These are phyloP conservation scores for Nasonia vitripennis DNA, from an alignment of 1,140 invertebrate species.

Conservation along the genomic window DNA sequence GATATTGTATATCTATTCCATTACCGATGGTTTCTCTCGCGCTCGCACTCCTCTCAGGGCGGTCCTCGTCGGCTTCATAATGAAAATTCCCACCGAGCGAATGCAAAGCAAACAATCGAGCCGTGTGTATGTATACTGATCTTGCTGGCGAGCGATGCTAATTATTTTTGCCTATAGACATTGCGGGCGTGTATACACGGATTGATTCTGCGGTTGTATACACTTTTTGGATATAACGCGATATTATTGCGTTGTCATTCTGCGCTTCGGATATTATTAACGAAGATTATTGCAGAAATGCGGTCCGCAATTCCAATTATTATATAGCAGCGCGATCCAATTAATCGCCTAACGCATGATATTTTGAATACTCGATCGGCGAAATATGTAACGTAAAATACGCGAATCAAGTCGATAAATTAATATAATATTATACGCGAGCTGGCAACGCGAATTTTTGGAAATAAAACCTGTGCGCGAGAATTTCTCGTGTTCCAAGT, in stretches of 20 bases:
- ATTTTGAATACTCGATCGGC: no score
- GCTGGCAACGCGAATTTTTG: not conserved
- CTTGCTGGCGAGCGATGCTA: not conserved
- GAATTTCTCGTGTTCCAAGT: constrained; percentile 15
- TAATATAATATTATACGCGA: not conserved
- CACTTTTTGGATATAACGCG: not conserved
- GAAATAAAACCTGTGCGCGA: not conserved
- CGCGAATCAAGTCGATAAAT: not conserved
- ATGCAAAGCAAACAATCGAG: not conserved
- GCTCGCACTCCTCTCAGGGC: no score
- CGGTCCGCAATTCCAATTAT: not conserved
- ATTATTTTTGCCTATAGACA: not conserved
- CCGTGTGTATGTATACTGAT: not conserved
- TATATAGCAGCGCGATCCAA: not conserved
- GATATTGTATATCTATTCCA: constrained; percentile 1
- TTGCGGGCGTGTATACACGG: not conserved
- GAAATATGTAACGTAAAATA: not conserved
- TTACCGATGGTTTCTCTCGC: not conserved
- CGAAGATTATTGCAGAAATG: not conserved
- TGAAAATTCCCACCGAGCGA: not conserved
- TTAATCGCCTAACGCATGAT: no score
- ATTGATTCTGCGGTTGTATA: not conserved
- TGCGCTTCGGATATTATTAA: not conserved
- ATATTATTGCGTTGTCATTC: not conserved
- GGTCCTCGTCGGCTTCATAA: not conserved